phyloP scores from a whole-genome alignment of 1,140 invertebrate species.

The Megalonaias nervosa region DNA sequence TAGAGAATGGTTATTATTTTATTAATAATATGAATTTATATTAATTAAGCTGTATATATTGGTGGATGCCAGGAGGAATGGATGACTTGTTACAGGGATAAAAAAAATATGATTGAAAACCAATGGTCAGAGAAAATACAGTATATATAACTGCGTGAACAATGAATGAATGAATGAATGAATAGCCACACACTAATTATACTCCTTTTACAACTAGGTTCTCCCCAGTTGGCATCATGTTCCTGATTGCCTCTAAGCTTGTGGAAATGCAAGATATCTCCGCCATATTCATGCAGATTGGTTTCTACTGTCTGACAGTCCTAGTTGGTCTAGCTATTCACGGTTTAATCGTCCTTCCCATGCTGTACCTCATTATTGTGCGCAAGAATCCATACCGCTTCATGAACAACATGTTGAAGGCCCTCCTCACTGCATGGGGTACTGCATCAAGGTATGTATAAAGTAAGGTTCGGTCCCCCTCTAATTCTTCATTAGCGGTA shows the following conservation, averaged over 20 bases:
- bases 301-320: slow-evolving; percentile 66
- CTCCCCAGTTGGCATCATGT: slow-evolving; percentile 92
- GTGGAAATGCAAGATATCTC: slow-evolving; percentile 83
- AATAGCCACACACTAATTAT: too few relatives aligned
- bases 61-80: too few relatives aligned
- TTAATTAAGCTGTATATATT: too few relatives aligned
- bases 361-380: slow-evolving; percentile 62
- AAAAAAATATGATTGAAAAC: too few relatives aligned
- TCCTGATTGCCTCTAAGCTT: slow-evolving; percentile 90
- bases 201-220: slow-evolving; percentile 74
- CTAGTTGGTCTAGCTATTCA: slow-evolving; percentile 65
- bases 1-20: too few relatives aligned
- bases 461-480: neutral
- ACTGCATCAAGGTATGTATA: slow-evolving; percentile 67
- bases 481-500: neutral
- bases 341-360: slow-evolving; percentile 63
- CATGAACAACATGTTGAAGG: slow-evolving; percentile 59
- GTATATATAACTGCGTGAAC: too few relatives aligned
- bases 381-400: slow-evolving; percentile 66
- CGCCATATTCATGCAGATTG: slow-evolving; percentile 54
- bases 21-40: too few relatives aligned
- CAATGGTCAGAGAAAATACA: too few relatives aligned
- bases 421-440: slow-evolving; percentile 66
- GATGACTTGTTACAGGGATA: too few relatives aligned
- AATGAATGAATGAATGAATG: too few relatives aligned